A percentile compares a stretch with the other conserved stretches of the same genome.
Conservation (phyloP, 53 echinoderm and acorn worm species). For the Henricia sp. region DNA sequence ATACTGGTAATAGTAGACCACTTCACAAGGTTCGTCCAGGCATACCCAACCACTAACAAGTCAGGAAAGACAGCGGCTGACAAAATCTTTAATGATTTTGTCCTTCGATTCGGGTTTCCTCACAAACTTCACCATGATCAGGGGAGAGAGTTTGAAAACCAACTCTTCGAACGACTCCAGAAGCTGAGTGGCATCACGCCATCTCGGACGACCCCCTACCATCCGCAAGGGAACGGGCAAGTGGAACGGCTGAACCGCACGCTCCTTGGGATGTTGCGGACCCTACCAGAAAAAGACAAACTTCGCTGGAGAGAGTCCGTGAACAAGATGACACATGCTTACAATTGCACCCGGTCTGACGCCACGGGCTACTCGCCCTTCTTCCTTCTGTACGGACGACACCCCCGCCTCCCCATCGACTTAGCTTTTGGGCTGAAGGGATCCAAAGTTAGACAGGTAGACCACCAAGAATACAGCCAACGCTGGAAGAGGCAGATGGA, state of each 20-base stretch:
- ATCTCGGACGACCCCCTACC: too few species aligned
- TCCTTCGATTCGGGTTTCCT: constrained; percentile 29
- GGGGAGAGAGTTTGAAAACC: constrained; percentile 65
- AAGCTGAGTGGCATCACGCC: constrained; percentile 65
- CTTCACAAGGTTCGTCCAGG: constrained; percentile 38
- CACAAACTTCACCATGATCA: constrained; percentile 46
- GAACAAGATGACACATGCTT: constrained; percentile 28
- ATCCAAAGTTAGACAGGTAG: constrained; percentile 1
- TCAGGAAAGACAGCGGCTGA: constrained; percentile 50
- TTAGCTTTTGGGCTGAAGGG: too few species aligned
- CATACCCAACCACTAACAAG: constrained; percentile 15
- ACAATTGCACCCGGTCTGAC: too few species aligned
- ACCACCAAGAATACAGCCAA: constrained; percentile 11
- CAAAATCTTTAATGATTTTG: constrained; percentile 42
- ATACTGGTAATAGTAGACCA: constrained; percentile 40
- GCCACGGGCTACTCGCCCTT: constrained; percentile 23
- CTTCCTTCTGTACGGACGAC: neutral
- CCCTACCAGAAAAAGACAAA: too few species aligned
- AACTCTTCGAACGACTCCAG: constrained; percentile 62
- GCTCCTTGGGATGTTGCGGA: constrained; percentile 63
- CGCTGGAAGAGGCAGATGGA: constrained; percentile 26
- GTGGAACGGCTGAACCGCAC: too few species aligned
- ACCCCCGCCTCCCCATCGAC: constrained; percentile 5
- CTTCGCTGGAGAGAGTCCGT: constrained; percentile 51
- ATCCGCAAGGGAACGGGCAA: too few species aligned